A percentile compares a stretch with the other conserved stretches of the same genome.
These are phyloP conservation scores for Rhamphomyia laevipes DNA, from an alignment of 2,888 invertebrate species.

Conservation along the genomic window DNA sequence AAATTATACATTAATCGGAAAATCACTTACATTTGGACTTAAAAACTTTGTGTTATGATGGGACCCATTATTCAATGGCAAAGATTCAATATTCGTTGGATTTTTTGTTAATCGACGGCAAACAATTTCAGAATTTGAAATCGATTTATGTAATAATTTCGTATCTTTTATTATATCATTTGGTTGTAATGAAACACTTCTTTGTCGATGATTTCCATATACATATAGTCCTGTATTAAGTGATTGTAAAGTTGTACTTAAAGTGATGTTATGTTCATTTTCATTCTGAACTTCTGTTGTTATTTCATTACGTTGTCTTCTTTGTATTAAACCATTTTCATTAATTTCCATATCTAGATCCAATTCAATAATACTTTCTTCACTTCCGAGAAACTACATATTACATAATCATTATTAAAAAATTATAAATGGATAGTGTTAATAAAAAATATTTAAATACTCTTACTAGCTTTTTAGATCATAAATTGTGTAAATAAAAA, in stretches of 20 bases:
- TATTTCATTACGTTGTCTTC: background rate
- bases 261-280: background rate
- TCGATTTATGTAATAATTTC: too few species aligned
- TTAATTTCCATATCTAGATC: slow-evolving; percentile 46
- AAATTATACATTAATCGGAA: too few species aligned
- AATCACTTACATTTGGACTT: background rate
- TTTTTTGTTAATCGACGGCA: too few species aligned
- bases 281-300: slow-evolving; percentile 1
- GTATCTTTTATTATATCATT: too few species aligned
- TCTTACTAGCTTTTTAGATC: too few species aligned
- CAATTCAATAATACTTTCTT: slow-evolving; percentile 70
- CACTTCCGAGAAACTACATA: slow-evolving; percentile 64
- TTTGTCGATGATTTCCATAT: background rate
- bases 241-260: too few species aligned
- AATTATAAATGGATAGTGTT: too few species aligned
- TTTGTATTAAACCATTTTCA: slow-evolving; percentile 6
- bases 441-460: too few species aligned
- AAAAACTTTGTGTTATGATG: background rate
- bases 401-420: too few species aligned
- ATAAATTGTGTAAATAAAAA: too few species aligned
- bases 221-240: background rate
- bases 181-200: background rate
- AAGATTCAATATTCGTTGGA: too few species aligned
- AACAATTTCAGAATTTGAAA: too few species aligned
- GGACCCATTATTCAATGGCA: background rate